These are phyloP conservation scores for Diadophis punctatus DNA, from an alignment of 2,113 vertebrate species.

Conservation along the genomic window DNA sequence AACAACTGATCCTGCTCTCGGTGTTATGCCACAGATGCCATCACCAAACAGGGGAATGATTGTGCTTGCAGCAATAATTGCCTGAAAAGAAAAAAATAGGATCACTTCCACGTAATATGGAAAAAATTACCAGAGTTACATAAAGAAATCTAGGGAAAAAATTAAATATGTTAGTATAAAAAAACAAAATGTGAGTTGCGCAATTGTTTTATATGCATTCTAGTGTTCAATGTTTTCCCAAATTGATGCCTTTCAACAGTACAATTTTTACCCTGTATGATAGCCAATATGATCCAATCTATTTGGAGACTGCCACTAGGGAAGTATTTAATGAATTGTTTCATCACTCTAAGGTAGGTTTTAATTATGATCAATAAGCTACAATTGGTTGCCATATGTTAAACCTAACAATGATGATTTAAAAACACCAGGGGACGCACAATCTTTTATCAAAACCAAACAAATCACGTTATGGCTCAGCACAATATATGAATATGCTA, in stretches of 20 bases:
- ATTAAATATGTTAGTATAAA: not conserved
- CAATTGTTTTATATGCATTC: not conserved
- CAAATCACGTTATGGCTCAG: not conserved
- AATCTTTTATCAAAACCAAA: not conserved
- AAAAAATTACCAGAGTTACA: not conserved
- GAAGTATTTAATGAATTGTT: not conserved
- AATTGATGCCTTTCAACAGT: not conserved
- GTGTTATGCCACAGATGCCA: conserved; percentile 28
- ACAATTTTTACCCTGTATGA: not conserved
- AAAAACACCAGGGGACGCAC: not conserved
- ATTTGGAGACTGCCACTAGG: not conserved
- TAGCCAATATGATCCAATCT: not conserved
- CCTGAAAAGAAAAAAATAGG: not conserved
- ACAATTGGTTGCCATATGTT: not conserved
- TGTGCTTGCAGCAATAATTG: not conserved
- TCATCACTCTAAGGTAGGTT: not conserved
- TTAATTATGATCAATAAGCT: not conserved
- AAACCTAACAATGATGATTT: not conserved
- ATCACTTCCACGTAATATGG: not conserved
- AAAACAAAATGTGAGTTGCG: not conserved
- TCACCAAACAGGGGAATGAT: not conserved
- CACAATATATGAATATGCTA: not conserved
- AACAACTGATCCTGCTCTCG: conserved; percentile 32
- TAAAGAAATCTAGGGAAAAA: not conserved
- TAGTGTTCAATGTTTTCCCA: not conserved